Conservation (phyloP, 2,888 invertebrate species). For the Opisthograptis luteolata region DNA sequence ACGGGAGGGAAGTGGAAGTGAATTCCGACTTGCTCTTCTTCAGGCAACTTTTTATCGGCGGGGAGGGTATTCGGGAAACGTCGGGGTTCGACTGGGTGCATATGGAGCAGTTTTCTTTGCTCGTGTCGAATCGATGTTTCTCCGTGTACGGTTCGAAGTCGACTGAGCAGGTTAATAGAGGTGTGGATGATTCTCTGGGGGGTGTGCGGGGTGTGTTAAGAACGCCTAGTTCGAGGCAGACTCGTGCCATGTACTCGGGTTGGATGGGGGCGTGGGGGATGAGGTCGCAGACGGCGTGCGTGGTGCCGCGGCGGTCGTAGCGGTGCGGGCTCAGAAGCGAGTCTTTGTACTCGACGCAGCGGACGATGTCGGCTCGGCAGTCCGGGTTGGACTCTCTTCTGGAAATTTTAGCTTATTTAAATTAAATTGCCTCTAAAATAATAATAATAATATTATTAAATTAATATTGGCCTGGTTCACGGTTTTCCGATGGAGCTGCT, state of each 20-base stretch:
- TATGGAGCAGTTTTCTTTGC: constrained; percentile 68
- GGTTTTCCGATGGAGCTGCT: too few relatives aligned
- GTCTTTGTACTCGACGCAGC: constrained; percentile 75
- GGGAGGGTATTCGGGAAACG: constrained; percentile 66
- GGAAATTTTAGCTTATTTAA: too few relatives aligned
- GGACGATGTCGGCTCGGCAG: constrained; percentile 77
- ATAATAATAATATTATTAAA: too few relatives aligned
- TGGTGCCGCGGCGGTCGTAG: constrained; percentile 50
- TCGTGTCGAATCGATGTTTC: constrained; percentile 56
- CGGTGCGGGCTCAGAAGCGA: constrained; percentile 54
- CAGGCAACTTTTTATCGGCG: constrained; percentile 76
- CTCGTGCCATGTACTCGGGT: constrained; percentile 71
- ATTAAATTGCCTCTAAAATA: too few relatives aligned
- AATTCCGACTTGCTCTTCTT: constrained; percentile 64
- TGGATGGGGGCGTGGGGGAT: constrained; percentile 57
- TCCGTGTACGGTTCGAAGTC: constrained; percentile 67
- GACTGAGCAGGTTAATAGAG: constrained; percentile 63
- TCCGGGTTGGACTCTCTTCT: constrained; percentile 63
- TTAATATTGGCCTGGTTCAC: too few relatives aligned
- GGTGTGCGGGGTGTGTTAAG: constrained; percentile 54
- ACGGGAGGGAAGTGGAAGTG: constrained; percentile 68
- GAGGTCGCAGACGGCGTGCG: constrained; percentile 72
- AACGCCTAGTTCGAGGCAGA: constrained; percentile 83
- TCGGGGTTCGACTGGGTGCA: constrained; percentile 75
- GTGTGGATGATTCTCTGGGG: constrained; percentile 49